Base-by-base conservation (phyloP, 2,888 invertebrate genomes). In the Philopedon plagiatum region DNA sequence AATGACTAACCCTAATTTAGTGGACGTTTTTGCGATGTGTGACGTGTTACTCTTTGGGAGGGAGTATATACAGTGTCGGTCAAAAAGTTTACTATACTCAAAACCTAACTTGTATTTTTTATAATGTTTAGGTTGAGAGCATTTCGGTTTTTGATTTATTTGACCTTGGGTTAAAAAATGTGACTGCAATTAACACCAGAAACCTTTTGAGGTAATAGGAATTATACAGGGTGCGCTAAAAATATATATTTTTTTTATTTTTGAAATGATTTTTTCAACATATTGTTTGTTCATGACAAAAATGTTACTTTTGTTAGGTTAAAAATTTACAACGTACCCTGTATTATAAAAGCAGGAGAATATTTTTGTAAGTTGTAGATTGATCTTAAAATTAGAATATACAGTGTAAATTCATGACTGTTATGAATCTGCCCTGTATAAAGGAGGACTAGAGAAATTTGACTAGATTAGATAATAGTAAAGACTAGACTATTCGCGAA, bases 1-100 rank as follows among this genome's bases (percentile, higher is more conserved):
- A 83, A 73, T 74, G 74, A 78, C 83, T 83, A 83, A 81, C 77
- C 83, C 84, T 85, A 85, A 83, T 78, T 84, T 86, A 86, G 83
- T 86, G 86, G 86, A 86, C 86, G 86, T 86, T 82, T 86, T 75
- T 84, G 83, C 85, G 86, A 86, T 85, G 84, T 84, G 83, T 85
- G 83, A 72, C 71, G 39, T 72, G 51, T 67, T 72, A 72, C 67
- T 72, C 67, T 63, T 72, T 67, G 58, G 57, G 58, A 66, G 67
- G 72, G 72, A 67, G 67, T 72, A 72, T 72, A 29, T 72, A 72
- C 72, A 72, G 34, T n/a, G 56, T 51, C 15, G 39, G 41, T 39
- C 64, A 39, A 54, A 62, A 64, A 56, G 15, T 39, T n/a, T 54
- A 13, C 9, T 11, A 51, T 3, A 15, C 11, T 5, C 29, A 15